Evolutionary conservation across 1,140 invertebrate species (phyloP), one percentile per base, ranked within the genome.

Genomic region (Calephelis nemesis): DNA sequence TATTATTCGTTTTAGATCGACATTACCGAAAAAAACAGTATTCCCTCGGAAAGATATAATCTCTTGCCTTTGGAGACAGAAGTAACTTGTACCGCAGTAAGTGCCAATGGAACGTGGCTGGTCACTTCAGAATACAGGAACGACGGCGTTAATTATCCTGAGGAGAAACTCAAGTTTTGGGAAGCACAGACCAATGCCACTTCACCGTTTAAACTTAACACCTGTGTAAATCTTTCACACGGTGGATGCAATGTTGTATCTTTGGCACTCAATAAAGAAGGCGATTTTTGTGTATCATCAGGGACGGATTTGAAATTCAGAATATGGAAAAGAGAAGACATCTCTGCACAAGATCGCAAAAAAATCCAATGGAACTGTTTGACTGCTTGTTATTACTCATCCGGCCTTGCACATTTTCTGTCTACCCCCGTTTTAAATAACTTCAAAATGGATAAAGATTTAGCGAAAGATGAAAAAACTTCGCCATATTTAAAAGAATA

Each of bases 111-210:
- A 0, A 50, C 69, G 0, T 89, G 85, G 83, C 80, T 91, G 0
- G 86, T 87, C 12, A 91, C 88, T 0, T 90, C 89, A 0, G 89
- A 91, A 66, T 90, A 90, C 67, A 81, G 89, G 64, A 85, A 89
- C 62, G 89, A 91, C n/a, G 84, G 83, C 0, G 67, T 80, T 13
- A 81, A 72, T 9, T 90, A 85, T 63, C 84, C 89, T 2, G 87
- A 91, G 69, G 89, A 91, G 47, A 83, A 82, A 66, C 77, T 91
- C 1, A 91, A 91, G 70, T 91, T 91, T 73, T 91, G 88, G 87
- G 40, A 67, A 0, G 62, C 77, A 6, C 70, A 79, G 19, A 63
- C 63, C 3, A 82, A 81, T 19, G 73, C 70, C 9, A 47, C 79
- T 7, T 65, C 75, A 1, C 85, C 87, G 0, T 91, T 88, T 67